Evolutionary conservation across 2,888 invertebrate genomes (phyloP).

Genomic region (Anthrax anthrax): DNA sequence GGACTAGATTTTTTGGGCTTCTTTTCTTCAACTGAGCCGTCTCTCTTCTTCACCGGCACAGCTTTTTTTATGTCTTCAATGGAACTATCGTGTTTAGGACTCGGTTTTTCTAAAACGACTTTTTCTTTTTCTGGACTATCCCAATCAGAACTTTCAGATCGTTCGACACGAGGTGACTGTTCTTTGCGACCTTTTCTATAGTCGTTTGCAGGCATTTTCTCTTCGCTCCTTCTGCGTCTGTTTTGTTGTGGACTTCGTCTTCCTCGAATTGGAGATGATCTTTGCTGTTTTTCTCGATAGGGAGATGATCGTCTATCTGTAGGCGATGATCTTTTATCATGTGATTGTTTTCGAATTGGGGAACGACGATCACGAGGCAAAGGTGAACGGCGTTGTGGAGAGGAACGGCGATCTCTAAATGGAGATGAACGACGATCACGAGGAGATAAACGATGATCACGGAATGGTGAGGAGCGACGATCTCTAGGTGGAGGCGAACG

Average conservation of each 20-base stretch:
- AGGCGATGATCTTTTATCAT: background rate
- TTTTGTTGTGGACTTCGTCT: slow-evolving; percentile 8
- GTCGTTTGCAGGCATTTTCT: slow-evolving; percentile 1
- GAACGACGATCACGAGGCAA: slow-evolving; percentile 8
- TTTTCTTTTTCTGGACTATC: slow-evolving; percentile 14
- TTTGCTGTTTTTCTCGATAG: slow-evolving; percentile 18
- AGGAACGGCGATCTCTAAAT: slow-evolving; percentile 31
- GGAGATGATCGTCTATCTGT: slow-evolving; percentile 13
- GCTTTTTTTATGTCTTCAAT: background rate
- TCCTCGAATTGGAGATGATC: slow-evolving; percentile 3
- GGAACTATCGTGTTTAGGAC: slow-evolving; percentile 10
- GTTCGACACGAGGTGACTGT: slow-evolving; percentile 11
- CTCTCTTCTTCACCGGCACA: background rate
- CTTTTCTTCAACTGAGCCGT: slow-evolving; percentile 3
- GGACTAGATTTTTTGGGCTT: slow-evolving; percentile 13
- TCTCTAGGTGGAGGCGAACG: slow-evolving; percentile 23
- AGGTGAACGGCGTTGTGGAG: slow-evolving; percentile 27
- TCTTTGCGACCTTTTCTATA: slow-evolving; percentile 4
- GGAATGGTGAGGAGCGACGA: slow-evolving; percentile 13
- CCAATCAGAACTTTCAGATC: slow-evolving; percentile 22
- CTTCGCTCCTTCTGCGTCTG: slow-evolving; percentile 5
- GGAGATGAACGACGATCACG: slow-evolving; percentile 16
- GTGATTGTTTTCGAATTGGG: slow-evolving; percentile 1
- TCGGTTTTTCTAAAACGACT: slow-evolving; percentile 10
- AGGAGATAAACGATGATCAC: slow-evolving; percentile 13